These are phyloP conservation scores for Chinchilla lanigera DNA, from an alignment of 2,113 vertebrate genomes.

Conservation along the genomic window DNA sequence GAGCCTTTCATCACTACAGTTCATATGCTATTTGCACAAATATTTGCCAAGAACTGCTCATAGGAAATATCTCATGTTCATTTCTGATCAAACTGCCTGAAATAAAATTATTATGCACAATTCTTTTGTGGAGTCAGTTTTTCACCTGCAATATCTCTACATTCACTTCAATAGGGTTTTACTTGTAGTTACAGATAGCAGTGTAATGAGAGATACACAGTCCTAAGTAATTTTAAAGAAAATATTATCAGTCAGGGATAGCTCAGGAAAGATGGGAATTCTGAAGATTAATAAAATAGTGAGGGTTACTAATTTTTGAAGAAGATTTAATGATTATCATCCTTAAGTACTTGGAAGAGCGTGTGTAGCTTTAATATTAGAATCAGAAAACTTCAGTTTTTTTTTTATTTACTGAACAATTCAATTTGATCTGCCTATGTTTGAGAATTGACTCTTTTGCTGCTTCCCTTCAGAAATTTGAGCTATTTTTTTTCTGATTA, in stretches of 20 bases:
- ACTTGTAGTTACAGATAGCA: background rate
- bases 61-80: background rate
- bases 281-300: background rate
- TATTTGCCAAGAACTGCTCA: slow-evolving; percentile 27
- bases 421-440: background rate
- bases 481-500: background rate
- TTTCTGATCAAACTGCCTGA: background rate
- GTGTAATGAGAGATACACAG: background rate
- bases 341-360: background rate
- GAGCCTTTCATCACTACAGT: slow-evolving; percentile 6
- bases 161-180: background rate
- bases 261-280: background rate
- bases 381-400: background rate
- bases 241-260: background rate
- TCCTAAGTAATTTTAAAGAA: background rate
- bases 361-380: background rate
- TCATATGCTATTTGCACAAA: background rate
- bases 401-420: background rate
- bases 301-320: background rate
- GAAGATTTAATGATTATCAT: background rate
- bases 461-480: background rate
- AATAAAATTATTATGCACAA: slow-evolving; percentile 40
- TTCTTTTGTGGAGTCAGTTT: background rate
- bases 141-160: background rate
- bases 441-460: background rate